A percentile compares a stretch with the other conserved stretches of the same genome.
Conservation (phyloP, 2,113 vertebrate genomes). For the Urocitellus parryii region DNA sequence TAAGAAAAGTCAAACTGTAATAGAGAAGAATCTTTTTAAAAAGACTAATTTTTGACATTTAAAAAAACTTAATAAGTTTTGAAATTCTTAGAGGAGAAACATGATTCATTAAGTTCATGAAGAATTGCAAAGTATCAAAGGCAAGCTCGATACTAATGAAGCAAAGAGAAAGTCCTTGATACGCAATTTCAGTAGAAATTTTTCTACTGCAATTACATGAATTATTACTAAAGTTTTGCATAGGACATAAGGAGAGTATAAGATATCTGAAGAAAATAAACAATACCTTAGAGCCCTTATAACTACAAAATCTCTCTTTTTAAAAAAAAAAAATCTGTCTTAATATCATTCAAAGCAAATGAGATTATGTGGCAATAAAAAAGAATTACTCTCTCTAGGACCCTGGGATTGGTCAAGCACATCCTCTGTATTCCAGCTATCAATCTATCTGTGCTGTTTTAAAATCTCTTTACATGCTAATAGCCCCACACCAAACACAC, state of each 20-base stretch:
- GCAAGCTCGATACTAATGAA: background rate
- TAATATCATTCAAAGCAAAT: background rate
- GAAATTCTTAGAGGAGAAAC: background rate
- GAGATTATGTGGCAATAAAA: background rate
- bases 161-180: background rate
- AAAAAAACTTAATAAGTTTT: constrained; percentile 1
- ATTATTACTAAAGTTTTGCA: constrained; percentile 2
- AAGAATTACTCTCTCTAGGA: background rate
- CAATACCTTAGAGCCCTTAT: background rate
- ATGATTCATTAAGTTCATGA: background rate
- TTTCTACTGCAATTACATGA: background rate
- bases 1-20: background rate
- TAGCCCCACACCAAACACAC: background rate
- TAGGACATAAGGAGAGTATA: background rate
- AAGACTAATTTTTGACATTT: constrained; percentile 8
- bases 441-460: background rate
- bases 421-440: background rate
- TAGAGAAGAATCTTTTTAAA: background rate
- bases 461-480: background rate
- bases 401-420: background rate
- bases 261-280: background rate
- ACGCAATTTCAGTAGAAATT: background rate
- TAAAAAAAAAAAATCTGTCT: background rate
- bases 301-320: background rate
- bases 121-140: constrained; percentile 20